phyloP scores from a whole-genome alignment of 2,113 vertebrate species.

The Hymenochirus boettgeri region DNA sequence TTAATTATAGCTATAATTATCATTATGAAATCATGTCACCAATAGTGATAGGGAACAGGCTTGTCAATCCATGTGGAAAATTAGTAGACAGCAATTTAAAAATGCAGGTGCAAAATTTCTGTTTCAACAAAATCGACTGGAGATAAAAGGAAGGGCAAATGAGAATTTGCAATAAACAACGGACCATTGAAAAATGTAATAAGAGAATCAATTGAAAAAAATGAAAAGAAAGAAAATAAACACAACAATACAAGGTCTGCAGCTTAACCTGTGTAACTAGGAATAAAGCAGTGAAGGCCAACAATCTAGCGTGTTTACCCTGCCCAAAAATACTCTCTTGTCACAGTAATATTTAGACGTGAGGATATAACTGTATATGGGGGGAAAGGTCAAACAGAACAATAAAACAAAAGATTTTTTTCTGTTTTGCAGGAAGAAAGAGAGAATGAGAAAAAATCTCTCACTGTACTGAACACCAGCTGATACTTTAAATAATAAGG shows the following conservation, averaged over 20 bases:
- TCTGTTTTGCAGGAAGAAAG: neutral
- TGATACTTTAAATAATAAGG: neutral
- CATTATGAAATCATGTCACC: slow-evolving; percentile 35
- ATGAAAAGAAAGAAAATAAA: no score
- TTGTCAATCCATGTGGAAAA: slow-evolving; percentile 36
- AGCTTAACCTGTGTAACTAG: neutral
- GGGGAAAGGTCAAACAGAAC: neutral
- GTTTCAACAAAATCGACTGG: slow-evolving; percentile 8
- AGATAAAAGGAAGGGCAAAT: neutral
- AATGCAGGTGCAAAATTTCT: slow-evolving; percentile 25
- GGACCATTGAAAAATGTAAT: neutral
- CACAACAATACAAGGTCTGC: no score
- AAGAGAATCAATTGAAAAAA: neutral
- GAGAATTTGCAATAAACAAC: neutral
- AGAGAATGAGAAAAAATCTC: neutral
- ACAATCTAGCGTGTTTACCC: no score
- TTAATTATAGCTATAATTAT: slow-evolving; percentile 39
- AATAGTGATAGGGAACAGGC: slow-evolving; percentile 16
- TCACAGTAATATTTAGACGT: neutral
- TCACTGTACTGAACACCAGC: neutral
- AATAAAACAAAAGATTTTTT: neutral
- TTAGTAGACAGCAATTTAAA: slow-evolving; percentile 30
- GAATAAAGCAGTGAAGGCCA: neutral
- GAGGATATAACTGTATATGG: neutral
- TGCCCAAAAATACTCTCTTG: neutral